Conservation (phyloP, 2,113 vertebrate genomes). For the Epinephelus cyanopodus region DNA sequence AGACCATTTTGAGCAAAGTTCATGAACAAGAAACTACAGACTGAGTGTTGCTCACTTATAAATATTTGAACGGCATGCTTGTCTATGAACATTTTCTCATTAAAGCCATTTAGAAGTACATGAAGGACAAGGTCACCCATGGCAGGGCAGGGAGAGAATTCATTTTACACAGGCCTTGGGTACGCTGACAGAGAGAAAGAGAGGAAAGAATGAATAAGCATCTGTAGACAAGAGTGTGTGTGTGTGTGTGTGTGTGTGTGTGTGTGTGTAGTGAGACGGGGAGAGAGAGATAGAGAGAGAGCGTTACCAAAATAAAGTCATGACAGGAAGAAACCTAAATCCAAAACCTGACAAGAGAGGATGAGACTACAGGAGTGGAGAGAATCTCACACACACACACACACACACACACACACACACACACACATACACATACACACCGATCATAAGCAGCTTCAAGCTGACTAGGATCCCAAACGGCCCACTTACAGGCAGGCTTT, state of each 20-base stretch:
- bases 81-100: slow-evolving; percentile 8
- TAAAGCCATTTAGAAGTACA: slow-evolving; percentile 15
- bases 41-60: background rate
- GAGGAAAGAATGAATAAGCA: background rate
- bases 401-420: background rate
- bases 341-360: slow-evolving; percentile 7
- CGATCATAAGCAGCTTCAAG: slow-evolving; percentile 41
- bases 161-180: slow-evolving; percentile 15
- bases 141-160: slow-evolving; percentile 8
- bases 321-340: slow-evolving; percentile 21
- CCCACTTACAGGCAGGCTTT: slow-evolving; percentile 63
- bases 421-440: background rate
- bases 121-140: slow-evolving; percentile 42
- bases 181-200: background rate
- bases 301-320: background rate
- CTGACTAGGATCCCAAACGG: slow-evolving; percentile 58
- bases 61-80: background rate
- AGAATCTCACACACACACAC: slow-evolving; percentile 1
- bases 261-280: background rate
- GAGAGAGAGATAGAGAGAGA: background rate
- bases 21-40: background rate
- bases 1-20: background rate
- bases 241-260: background rate
- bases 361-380: slow-evolving; percentile 5
- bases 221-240: background rate